Evolutionary conservation across 1,140 invertebrate genomes (phyloP), one percentile per base, ranked within the genome.

Genomic region (Atta colombica): DNA sequence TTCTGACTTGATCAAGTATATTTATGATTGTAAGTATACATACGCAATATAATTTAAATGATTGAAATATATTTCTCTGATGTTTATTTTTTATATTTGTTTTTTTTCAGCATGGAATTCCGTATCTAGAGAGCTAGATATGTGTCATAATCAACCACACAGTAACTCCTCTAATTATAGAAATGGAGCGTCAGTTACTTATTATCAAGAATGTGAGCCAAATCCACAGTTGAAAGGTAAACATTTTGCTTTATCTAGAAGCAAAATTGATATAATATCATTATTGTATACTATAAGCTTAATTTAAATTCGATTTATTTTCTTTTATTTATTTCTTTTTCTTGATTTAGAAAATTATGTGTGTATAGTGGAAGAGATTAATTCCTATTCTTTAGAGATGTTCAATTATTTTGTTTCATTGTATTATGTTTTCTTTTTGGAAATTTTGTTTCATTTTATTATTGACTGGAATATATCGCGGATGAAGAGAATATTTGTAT

Each of bases 1-100:
- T 89, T 95, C 96, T 89, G 96, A 96, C 84, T 92, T 96, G 85
- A 96, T 96, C 35, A 96, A 95, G 89, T 96, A 96, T 69, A 95
- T 96, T 61, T 95, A 92, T 91, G 96, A 96, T 63, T 95, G 95
- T 96, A 92, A 94, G 93, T 91, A 77, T 63, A 28, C 21, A 60
- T 58, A 31, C 18, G 12, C 49, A 63, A 75, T 78, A 16, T n/a
- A 49, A 49, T 77, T 35, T 0, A 31, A 69, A 35, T 39, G n/a
- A 60, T 25, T 75, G 7, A 74, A 80, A 80, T 86, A 80, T 84
- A n/a, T 88, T 55, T 78, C 85, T 89, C 60, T 65, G 5, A 75
- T 21, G 14, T 66, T 78, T 35, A 28, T 60, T 51, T 71, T 60
- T 60, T 58, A 85, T 82, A 25, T 18, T 21, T 21, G 58, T 77